These are phyloP conservation scores for Intellagama lesueurii DNA, from an alignment of 2,797 vertebrate species.

Conservation along the genomic window DNA sequence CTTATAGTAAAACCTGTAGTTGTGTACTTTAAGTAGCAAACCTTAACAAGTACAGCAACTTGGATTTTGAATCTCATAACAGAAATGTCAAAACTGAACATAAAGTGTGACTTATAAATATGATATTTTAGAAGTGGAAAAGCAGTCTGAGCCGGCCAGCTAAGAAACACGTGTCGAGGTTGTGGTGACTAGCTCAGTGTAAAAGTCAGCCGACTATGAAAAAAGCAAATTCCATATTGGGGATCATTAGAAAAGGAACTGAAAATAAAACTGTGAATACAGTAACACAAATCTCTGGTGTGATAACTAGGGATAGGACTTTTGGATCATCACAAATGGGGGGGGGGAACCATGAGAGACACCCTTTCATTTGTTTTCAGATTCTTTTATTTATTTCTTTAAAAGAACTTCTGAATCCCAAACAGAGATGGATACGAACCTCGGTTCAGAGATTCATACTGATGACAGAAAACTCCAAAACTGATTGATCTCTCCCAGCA, in stretches of 20 bases:
- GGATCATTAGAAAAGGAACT: neutral
- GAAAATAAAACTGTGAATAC: neutral
- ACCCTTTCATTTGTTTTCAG: too few species aligned
- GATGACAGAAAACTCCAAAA: too few species aligned
- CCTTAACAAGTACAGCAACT: neutral
- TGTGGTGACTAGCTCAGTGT: neutral
- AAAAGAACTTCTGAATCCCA: too few species aligned
- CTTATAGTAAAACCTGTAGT: conserved; percentile 19
- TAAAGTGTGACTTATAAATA: conserved; percentile 8
- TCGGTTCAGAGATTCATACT: too few species aligned
- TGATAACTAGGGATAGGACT: too few species aligned
- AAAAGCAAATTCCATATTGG: neutral
- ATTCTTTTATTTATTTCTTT: too few species aligned
- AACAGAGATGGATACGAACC: too few species aligned
- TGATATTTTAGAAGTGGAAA: conserved; percentile 18
- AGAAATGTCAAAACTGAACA: conserved; percentile 4
- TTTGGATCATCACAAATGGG: too few species aligned
- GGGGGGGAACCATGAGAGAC: too few species aligned
- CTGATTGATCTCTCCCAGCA: too few species aligned
- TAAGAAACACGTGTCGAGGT: neutral
- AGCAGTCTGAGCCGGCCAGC: neutral
- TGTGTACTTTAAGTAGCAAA: conserved; percentile 28
- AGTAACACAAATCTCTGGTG: too few species aligned
- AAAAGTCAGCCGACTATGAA: neutral
- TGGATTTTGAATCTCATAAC: conserved; percentile 13